These are phyloP conservation scores for Hirtodrosophila histrioides DNA, from an alignment of 2,888 invertebrate species.

Conservation along the genomic window DNA sequence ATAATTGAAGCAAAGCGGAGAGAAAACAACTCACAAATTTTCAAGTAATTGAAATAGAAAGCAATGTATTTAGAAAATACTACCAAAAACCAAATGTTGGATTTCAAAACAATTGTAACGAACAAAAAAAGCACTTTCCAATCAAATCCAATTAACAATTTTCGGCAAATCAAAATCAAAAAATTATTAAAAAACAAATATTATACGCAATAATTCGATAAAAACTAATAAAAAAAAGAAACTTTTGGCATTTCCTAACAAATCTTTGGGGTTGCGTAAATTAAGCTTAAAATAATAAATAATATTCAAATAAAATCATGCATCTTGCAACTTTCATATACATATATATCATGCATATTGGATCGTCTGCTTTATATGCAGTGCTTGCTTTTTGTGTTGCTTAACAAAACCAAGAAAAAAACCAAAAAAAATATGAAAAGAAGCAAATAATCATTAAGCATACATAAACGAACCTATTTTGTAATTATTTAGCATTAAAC, in stretches of 20 bases:
- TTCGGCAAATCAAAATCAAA: constrained; percentile 78
- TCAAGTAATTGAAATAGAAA: constrained; percentile 69
- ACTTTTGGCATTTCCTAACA: constrained; percentile 39
- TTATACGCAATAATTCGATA: constrained; percentile 1
- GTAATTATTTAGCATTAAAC: constrained; percentile 65
- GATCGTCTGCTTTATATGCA: constrained; percentile 29
- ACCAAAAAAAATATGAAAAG: neutral
- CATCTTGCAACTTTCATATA: constrained; percentile 49
- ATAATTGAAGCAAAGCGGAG: constrained; percentile 22
- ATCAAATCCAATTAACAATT: constrained; percentile 31
- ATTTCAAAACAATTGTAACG: constrained; percentile 56
- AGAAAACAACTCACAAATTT: constrained; percentile 63
- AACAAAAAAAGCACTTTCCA: constrained; percentile 31
- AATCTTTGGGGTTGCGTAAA: constrained; percentile 24
- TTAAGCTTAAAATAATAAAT: constrained; percentile 48
- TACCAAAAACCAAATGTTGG: constrained; percentile 46
- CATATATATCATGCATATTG: constrained; percentile 42
- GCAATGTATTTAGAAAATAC: constrained; percentile 24
- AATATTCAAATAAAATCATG: constrained; percentile 35
- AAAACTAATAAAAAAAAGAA: constrained; percentile 20
- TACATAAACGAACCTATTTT: constrained; percentile 46
- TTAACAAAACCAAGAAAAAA: constrained; percentile 6
- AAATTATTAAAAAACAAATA: constrained; percentile 30
- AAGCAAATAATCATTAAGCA: constrained; percentile 35
- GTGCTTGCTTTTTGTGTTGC: constrained; percentile 52